phyloP scores from a whole-genome alignment of 92 coral and sea anemone species.

The Epizoanthus stellaris region DNA sequence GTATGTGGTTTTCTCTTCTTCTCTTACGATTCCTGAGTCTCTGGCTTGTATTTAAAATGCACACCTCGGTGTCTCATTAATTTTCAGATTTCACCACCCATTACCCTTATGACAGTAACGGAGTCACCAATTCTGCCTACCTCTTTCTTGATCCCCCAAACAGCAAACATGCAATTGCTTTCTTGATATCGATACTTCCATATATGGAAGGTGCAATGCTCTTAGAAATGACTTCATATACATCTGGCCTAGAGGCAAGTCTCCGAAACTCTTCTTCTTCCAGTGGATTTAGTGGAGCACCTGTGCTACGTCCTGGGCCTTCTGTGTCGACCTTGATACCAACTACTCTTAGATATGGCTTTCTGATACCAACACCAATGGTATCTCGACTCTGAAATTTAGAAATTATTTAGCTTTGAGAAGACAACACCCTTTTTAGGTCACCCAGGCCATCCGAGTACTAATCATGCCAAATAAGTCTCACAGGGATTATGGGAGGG shows the following conservation, averaged over 20 bases:
- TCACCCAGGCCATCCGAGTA: too few relatives aligned
- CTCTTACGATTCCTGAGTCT: too few relatives aligned
- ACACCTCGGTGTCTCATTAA: too few relatives aligned
- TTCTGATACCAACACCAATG: constrained; percentile 93
- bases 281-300: constrained; percentile 66
- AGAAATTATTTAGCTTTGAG: neutral
- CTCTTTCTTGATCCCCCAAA: constrained; percentile 99
- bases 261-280: constrained; percentile 96
- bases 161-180: constrained; percentile 92
- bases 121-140: constrained; percentile 42
- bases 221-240: constrained; percentile 82
- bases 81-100: neutral
- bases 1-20: too few relatives aligned
- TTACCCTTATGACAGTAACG: too few relatives aligned
- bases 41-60: too few relatives aligned
- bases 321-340: constrained; percentile 97
- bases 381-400: constrained; percentile 71
- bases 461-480: too few relatives aligned
- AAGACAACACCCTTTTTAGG: too few relatives aligned
- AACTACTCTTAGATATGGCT: constrained; percentile 94
- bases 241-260: constrained; percentile 87
- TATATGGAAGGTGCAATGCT: constrained; percentile 99
- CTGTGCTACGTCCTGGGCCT: constrained; percentile 93
- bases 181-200: constrained; percentile 96
- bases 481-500: too few relatives aligned